Evolutionary conservation across 2,113 vertebrate genomes (phyloP).

Genomic region (Hypanus sabinus): DNA sequence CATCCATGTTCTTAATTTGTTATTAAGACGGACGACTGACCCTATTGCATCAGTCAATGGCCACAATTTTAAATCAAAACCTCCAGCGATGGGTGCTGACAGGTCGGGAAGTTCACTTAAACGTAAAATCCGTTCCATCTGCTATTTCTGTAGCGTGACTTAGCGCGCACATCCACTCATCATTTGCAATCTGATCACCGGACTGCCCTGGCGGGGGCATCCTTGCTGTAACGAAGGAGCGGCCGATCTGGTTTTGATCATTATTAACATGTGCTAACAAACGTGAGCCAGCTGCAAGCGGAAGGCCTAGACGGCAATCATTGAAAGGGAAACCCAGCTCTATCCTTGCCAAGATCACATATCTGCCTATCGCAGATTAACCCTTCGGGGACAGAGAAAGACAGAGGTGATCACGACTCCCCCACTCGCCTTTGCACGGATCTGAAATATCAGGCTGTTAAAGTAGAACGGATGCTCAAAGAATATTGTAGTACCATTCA

Average conservation of each 20-base stretch:
- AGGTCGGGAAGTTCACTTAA: conserved; percentile 33
- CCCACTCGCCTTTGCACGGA: background rate
- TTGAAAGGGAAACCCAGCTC: background rate
- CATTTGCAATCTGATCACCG: conserved; percentile 33
- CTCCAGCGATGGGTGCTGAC: conserved; percentile 6
- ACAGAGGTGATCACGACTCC: background rate
- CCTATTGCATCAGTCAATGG: background rate
- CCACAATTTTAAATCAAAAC: background rate
- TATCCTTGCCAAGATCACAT: background rate
- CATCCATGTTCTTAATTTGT: background rate
- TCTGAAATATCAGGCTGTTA: background rate
- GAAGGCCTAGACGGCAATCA: background rate
- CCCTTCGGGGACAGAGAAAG: background rate
- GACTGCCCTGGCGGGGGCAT: conserved; percentile 17
- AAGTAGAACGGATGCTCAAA: background rate
- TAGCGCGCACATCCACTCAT: conserved; percentile 19
- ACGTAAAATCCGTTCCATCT: conserved; percentile 13
- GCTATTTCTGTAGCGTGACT: conserved; percentile 1
- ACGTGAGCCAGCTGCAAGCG: conserved; percentile 39
- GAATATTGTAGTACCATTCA: background rate
- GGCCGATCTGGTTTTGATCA: conserved; percentile 29
- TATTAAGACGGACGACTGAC: background rate
- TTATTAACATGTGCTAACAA: conserved; percentile 41
- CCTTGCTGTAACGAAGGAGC: background rate
- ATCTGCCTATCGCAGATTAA: background rate